Percentiles rank a stretch among this genome's conserved stretches.
Conservation (phyloP, 2,888 invertebrate genomes). For the Leptinotarsa rubiginosa region DNA sequence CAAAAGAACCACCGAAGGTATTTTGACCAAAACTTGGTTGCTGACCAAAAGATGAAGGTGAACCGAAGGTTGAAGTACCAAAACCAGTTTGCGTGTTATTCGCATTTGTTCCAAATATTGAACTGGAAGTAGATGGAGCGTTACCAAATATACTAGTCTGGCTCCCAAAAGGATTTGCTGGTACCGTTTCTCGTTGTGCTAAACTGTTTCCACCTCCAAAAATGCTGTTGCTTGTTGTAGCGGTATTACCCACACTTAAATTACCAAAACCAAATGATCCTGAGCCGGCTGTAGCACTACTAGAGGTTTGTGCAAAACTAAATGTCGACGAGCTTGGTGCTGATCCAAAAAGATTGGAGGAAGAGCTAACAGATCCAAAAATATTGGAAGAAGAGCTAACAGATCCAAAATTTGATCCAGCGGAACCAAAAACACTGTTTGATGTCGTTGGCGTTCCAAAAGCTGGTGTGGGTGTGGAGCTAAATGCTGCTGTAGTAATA, state of each 20-base stretch:
- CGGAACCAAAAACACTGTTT: conserved; percentile 49
- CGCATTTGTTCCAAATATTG: conserved; percentile 43
- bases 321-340: conserved; percentile 44
- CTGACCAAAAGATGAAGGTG: conserved; percentile 50
- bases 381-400: conserved; percentile 40
- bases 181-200: conserved; percentile 34
- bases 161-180: conserved; percentile 41
- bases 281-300: conserved; percentile 35
- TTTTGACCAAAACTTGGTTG: conserved; percentile 58
- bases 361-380: conserved; percentile 49
- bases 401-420: conserved; percentile 46
- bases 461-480: conserved; percentile 55
- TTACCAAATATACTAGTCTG: conserved; percentile 41
- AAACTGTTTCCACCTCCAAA: conserved; percentile 49
- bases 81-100: conserved; percentile 37
- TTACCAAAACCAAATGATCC: conserved; percentile 55
- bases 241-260: conserved; percentile 50
- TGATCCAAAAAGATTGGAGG: conserved; percentile 49
- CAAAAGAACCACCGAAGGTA: conserved; percentile 51
- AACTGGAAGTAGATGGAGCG: conserved; percentile 39
- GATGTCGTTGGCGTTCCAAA: conserved; percentile 50
- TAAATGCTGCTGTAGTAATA: conserved; percentile 33
- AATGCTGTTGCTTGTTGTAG: conserved; percentile 47
- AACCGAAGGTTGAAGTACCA: conserved; percentile 44
- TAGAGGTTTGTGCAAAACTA: conserved; percentile 45